Evolutionary conservation across 2,113 vertebrate species (phyloP), one percentile per base, ranked within the genome.

Genomic region (Thomomys bottae): DNA sequence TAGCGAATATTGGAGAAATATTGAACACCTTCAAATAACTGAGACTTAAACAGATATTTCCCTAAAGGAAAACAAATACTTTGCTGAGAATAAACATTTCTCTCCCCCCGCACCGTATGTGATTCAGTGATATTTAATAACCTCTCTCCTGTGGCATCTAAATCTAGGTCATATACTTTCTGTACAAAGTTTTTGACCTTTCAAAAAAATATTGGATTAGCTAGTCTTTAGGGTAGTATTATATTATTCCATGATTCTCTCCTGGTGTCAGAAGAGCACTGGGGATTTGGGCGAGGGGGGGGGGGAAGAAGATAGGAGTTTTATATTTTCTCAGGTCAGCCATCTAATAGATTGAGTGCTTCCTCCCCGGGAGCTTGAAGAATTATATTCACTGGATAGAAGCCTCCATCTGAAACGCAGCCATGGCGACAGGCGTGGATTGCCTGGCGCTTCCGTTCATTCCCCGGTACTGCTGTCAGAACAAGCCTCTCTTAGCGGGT

Each of bases 41-140:
- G 66, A 81, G 49, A 40, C 64, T 32, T 80, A 14, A 89, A 49
- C 28, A 87, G 86, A 57, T 11, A 66, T 88, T 91, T 93, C 91
- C 72, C 87, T 8, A 59, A 84, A 92, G 89, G 83, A 85, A 49
- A 94, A 88, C 82, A 88, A 85, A 78, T 24, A 42, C 38, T 92
- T 95, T 42, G 26, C 40, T 12, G 67, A 82, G 80, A 88, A 85
- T 49, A 83, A 94, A 88, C 61, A 75, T 90, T 94, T 88, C 85
- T 71, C n/a, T 92, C 28, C 14, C 3, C 14, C 3, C 49, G 4
- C 49, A 12, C 49, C 4, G 49, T 18, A 10, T 42, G 84, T 42
- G 49, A 82, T 78, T 82, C 70, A 64, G 70, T 82, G 66, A 92
- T 78, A 92, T 75, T 90, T 90, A 85, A 88, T 83, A 75, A 24